phyloP scores from a whole-genome alignment of 2,113 vertebrate genomes.

The Brienomyrus longianalis region DNA sequence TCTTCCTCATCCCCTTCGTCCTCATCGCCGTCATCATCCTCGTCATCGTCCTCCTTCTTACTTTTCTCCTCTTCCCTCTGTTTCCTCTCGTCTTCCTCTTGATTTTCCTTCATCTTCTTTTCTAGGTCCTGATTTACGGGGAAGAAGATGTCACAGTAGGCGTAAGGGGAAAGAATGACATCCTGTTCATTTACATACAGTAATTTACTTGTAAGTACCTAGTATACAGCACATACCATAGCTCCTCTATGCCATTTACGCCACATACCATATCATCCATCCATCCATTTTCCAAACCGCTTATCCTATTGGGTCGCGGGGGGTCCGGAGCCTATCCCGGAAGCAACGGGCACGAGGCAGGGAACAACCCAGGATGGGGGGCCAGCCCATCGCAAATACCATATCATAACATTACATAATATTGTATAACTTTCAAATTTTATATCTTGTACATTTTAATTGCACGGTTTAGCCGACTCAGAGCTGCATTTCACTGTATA shows the following conservation, averaged over 20 bases:
- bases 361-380: too few relatives aligned
- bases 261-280: background rate
- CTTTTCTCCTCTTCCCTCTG: slow-evolving; percentile 53
- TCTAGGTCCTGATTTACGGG: slow-evolving; percentile 62
- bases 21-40: slow-evolving; percentile 46
- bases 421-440: background rate
- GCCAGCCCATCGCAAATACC: too few relatives aligned
- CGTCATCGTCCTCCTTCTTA: slow-evolving; percentile 31
- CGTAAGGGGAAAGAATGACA: background rate
- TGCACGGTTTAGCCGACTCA: background rate
- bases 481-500: background rate
- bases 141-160: background rate
- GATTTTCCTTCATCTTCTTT: slow-evolving; percentile 66
- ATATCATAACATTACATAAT: background rate
- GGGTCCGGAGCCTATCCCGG: too few relatives aligned
- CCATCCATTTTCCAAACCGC: too few relatives aligned
- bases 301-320: too few relatives aligned
- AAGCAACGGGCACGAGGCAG: too few relatives aligned
- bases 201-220: background rate
- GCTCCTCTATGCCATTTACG: background rate
- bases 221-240: background rate
- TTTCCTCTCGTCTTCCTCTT: slow-evolving; percentile 65
- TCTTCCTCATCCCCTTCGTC: slow-evolving; percentile 45
- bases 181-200: background rate
- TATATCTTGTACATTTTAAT: background rate